Conservation (phyloP, 1,140 invertebrate genomes). For the Sitobion miscanthi region DNA sequence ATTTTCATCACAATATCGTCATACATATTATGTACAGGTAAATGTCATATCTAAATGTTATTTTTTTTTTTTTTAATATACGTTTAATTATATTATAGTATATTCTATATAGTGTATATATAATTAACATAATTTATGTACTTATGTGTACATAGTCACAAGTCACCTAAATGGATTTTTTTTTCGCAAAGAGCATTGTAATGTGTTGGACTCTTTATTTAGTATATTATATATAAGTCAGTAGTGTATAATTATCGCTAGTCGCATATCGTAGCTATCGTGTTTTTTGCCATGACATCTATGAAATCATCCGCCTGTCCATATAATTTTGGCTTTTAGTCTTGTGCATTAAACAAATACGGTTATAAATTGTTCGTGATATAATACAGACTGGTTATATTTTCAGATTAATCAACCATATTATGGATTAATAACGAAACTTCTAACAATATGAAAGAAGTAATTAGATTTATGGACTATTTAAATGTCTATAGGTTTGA, state of each 20-base stretch:
- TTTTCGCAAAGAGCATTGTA: neutral
- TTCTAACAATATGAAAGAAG: neutral
- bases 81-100: too few species aligned
- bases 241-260: neutral
- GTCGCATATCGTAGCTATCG: neutral
- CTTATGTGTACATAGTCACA: neutral
- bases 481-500: neutral
- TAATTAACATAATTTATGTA: neutral
- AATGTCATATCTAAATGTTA: neutral
- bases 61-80: neutral
- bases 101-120: neutral
- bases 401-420: slow-evolving; percentile 8
- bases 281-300: neutral
- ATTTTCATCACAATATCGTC: too few species aligned
- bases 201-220: neutral
- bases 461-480: neutral
- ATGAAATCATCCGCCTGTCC: neutral
- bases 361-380: neutral
- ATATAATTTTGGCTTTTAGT: neutral
- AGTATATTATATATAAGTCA: neutral
- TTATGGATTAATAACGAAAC: neutral
- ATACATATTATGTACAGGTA: neutral
- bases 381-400: neutral
- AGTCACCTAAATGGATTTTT: neutral
- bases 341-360: neutral